phyloP scores from a whole-genome alignment of 2,888 invertebrate species.

The Pollenia angustigena region DNA sequence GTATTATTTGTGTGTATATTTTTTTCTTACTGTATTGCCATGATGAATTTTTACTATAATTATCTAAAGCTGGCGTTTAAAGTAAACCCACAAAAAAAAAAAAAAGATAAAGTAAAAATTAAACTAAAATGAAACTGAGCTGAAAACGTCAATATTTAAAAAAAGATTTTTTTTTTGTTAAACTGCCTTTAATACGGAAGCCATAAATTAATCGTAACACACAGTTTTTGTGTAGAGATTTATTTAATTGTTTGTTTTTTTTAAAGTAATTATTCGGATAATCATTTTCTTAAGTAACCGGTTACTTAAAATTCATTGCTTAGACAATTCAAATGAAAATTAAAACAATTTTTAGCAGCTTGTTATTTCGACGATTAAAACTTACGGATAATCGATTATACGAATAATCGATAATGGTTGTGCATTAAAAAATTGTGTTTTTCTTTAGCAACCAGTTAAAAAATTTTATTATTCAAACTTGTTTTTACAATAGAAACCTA shows the following conservation, averaged over 20 bases:
- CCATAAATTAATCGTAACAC: conserved; percentile 60
- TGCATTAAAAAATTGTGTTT: too few relatives aligned
- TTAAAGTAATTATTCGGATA: background rate
- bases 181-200: conserved; percentile 60
- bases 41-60: conserved; percentile 39
- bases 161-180: conserved; percentile 14
- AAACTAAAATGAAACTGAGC: conserved; percentile 47
- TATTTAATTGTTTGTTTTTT: background rate
- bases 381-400: too few relatives aligned
- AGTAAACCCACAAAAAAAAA: conserved; percentile 2
- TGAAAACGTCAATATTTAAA: conserved; percentile 42
- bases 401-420: too few relatives aligned
- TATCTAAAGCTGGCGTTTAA: conserved; percentile 64
- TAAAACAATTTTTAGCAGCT: too few relatives aligned
- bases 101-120: background rate
- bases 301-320: too few relatives aligned
- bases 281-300: background rate
- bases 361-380: too few relatives aligned
- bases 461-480: too few relatives aligned
- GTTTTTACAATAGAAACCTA: too few relatives aligned
- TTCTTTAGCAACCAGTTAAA: too few relatives aligned
- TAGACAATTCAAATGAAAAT: too few relatives aligned
- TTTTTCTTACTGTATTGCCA: background rate
- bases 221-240: background rate
- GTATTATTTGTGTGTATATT: conserved; percentile 36